These are phyloP conservation scores for Odocoileus virginianus DNA, from an alignment of 2,113 vertebrate species.

Conservation along the genomic window DNA sequence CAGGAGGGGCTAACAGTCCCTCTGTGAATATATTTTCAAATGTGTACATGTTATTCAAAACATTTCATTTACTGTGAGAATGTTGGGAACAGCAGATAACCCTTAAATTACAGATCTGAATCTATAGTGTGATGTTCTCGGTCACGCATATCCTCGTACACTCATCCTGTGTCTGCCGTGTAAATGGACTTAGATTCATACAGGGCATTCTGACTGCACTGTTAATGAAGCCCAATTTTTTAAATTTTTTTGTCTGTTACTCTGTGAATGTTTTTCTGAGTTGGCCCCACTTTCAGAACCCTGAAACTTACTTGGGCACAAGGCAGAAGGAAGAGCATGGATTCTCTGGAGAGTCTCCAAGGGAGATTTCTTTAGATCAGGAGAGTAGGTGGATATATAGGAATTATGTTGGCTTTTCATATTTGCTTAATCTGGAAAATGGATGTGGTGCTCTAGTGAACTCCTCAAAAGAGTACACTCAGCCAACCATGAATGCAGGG, in stretches of 20 bases:
- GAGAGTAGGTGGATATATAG: neutral
- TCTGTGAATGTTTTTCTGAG: neutral
- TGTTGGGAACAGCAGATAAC: neutral
- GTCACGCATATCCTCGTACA: neutral
- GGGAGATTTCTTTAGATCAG: neutral
- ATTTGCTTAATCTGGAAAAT: conserved; percentile 5
- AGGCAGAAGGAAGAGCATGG: neutral
- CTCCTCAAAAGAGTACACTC: neutral
- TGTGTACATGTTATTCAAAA: neutral
- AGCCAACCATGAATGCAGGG: neutral
- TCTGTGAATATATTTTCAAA: neutral
- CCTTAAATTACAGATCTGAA: neutral
- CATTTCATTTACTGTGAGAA: neutral
- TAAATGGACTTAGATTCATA: neutral
- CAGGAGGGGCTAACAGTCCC: neutral
- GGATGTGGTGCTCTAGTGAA: neutral
- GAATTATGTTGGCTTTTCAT: neutral
- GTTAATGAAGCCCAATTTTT: neutral
- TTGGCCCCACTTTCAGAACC: neutral
- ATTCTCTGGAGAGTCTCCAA: neutral
- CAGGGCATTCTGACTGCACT: neutral
- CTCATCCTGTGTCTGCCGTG: neutral
- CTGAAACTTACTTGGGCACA: neutral
- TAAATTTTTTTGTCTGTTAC: neutral
- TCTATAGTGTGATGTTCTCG: neutral